phyloP scores from a whole-genome alignment of 2,113 vertebrate genomes.

The Lethenteron reissneri region DNA sequence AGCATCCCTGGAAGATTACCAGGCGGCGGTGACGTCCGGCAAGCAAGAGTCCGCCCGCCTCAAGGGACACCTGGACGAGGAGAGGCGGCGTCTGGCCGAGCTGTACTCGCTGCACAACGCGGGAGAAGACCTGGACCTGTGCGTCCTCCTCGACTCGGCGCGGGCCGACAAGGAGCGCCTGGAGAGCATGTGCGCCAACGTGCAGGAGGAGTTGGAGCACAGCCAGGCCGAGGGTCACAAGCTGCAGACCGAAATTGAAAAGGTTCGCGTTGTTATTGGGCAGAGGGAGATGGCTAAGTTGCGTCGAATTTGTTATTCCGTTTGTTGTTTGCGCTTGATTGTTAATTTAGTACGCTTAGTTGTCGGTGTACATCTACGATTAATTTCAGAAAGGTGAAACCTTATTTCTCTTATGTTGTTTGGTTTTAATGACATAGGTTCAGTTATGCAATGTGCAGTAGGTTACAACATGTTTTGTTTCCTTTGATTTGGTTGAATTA shows the following conservation, averaged over 20 bases:
- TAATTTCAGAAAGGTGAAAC: too few species aligned
- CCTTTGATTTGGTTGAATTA: too few species aligned
- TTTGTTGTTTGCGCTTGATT: too few species aligned
- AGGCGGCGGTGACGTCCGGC: slow-evolving; percentile 37
- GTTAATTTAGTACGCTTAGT: too few species aligned
- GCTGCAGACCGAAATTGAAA: slow-evolving; percentile 50
- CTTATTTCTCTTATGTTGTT: too few species aligned
- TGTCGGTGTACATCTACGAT: too few species aligned
- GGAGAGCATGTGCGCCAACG: slow-evolving; percentile 37
- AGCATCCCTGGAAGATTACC: slow-evolving; percentile 49
- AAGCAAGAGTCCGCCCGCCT: slow-evolving; percentile 58
- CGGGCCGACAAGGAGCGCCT: slow-evolving; percentile 67
- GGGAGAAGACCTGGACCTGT: slow-evolving; percentile 59
- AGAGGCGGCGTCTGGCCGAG: slow-evolving; percentile 62
- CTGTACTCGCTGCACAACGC: slow-evolving; percentile 65
- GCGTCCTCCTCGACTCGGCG: slow-evolving; percentile 58
- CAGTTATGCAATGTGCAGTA: too few species aligned
- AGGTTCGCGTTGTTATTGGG: slow-evolving; percentile 27
- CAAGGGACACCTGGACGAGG: slow-evolving; percentile 58
- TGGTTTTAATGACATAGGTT: too few species aligned
- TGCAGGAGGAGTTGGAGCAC: slow-evolving; percentile 55
- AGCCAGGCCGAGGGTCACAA: slow-evolving; percentile 39
- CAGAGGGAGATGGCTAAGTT: neutral
- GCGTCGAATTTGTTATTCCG: too few species aligned
- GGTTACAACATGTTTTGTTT: too few species aligned